Evolutionary conservation across 2,113 vertebrate genomes (phyloP).

Genomic region (Meriones unguiculatus): DNA sequence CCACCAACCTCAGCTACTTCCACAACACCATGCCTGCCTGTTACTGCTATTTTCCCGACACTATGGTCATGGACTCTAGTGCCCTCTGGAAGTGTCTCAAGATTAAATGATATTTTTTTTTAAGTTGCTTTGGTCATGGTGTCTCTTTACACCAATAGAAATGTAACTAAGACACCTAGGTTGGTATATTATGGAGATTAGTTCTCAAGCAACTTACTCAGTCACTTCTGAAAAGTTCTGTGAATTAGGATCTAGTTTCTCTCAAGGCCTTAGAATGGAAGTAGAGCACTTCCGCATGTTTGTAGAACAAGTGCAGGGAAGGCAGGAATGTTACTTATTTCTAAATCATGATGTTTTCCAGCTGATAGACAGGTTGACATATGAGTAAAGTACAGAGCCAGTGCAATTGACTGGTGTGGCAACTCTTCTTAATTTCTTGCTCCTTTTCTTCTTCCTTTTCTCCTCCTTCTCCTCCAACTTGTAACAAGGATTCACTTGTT

Average conservation of each 20-base stretch:
- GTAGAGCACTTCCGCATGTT: slow-evolving; percentile 15
- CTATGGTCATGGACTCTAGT: not conserved
- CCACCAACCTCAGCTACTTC: not conserved
- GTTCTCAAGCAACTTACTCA: not conserved
- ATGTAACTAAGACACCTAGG: not conserved
- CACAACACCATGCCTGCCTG: not conserved
- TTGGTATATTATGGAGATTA: not conserved
- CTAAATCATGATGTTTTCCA: slow-evolving; percentile 34
- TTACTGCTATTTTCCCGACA: not conserved
- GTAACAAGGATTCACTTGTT: not conserved
- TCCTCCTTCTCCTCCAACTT: not conserved
- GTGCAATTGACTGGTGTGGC: not conserved
- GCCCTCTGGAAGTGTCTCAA: not conserved
- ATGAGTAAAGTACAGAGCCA: not conserved
- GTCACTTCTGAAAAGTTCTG: slow-evolving; percentile 40
- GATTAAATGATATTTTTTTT: not conserved
- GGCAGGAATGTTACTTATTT: not conserved
- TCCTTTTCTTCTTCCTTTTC: not conserved
- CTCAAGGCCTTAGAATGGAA: slow-evolving; percentile 19
- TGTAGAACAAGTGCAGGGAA: not conserved
- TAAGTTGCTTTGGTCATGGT: not conserved
- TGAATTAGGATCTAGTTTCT: not conserved
- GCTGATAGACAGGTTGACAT: not conserved
- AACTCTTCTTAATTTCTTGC: not conserved
- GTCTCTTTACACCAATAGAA: not conserved